phyloP scores from a whole-genome alignment of 2,797 vertebrate species.

The Enteromius afrohamiltoni region DNA sequence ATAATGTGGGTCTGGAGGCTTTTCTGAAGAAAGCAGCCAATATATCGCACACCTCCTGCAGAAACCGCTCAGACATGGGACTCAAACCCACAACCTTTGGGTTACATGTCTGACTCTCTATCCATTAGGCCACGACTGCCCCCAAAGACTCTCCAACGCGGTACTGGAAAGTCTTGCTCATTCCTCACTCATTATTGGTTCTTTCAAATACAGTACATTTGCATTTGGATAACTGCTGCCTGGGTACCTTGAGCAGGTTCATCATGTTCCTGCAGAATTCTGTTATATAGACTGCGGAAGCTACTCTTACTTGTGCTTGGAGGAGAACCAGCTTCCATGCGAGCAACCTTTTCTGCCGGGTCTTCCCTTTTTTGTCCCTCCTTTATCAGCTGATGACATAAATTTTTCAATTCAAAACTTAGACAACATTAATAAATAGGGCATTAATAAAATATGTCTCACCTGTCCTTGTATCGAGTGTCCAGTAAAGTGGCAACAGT shows the following conservation, averaged over 20 bases:
- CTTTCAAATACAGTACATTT: constrained; percentile 23
- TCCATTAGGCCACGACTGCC: too few species aligned
- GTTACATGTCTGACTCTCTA: too few species aligned
- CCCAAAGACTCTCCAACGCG: too few species aligned
- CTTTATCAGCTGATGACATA: constrained; percentile 17
- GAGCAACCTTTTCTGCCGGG: constrained; percentile 29
- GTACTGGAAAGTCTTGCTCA: constrained; percentile 33
- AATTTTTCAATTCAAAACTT: too few species aligned
- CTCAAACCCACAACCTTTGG: too few species aligned
- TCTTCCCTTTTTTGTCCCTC: constrained; percentile 17
- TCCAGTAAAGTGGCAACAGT: constrained; percentile 20
- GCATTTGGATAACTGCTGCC: constrained; percentile 16
- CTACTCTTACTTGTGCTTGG: constrained; percentile 29
- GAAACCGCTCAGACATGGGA: too few species aligned
- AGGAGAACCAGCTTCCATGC: constrained; percentile 35
- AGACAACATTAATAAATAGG: too few species aligned
- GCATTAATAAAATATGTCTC: too few species aligned
- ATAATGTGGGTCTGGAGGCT: too few species aligned
- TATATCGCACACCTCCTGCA: too few species aligned
- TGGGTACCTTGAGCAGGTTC: constrained; percentile 20
- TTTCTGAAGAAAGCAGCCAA: too few species aligned
- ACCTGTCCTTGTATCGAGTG: constrained; percentile 10
- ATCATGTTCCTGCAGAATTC: constrained; percentile 26
- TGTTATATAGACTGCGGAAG: constrained; percentile 27
- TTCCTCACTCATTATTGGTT: constrained; percentile 12